Evolutionary conservation across 2,888 invertebrate species (phyloP).

Genomic region (Hirtodrosophila alboralis): DNA sequence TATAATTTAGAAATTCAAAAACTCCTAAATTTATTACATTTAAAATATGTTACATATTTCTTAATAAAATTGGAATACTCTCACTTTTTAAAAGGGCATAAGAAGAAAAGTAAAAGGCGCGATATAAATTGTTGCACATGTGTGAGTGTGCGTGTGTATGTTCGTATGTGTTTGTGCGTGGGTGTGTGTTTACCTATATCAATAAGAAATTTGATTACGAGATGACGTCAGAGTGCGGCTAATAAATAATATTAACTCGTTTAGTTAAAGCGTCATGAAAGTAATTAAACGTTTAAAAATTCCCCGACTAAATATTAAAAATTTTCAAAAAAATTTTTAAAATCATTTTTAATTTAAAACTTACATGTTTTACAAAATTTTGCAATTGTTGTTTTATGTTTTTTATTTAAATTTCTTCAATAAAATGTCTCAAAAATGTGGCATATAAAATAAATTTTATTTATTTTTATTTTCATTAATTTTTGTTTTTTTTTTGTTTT

Average conservation of each 20-base stretch:
- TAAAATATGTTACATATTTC: too few species aligned
- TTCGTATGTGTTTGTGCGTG: constrained; percentile 11
- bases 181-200: constrained; percentile 15
- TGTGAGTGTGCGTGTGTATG: not conserved
- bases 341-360: constrained; percentile 4
- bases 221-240: constrained; percentile 53
- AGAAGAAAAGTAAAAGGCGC: constrained; percentile 41
- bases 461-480: not conserved
- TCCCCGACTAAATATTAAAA: too few species aligned
- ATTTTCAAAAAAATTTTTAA: too few species aligned
- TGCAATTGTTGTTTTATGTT: constrained; percentile 15
- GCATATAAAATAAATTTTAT: constrained; percentile 24
- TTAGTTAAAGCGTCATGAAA: constrained; percentile 19
- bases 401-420: not conserved
- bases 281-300: too few species aligned
- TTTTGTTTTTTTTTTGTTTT: constrained; percentile 14
- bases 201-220: constrained; percentile 54
- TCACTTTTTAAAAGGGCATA: too few species aligned
- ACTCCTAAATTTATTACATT: too few species aligned
- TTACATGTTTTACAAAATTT: constrained; percentile 48
- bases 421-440: constrained; percentile 41
- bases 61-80: too few species aligned
- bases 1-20: too few species aligned
- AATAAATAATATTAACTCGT: constrained; percentile 27
- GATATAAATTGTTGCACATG: constrained; percentile 17